Conservation (phyloP, 2,888 invertebrate species). For the Oscheius sp. region DNA sequence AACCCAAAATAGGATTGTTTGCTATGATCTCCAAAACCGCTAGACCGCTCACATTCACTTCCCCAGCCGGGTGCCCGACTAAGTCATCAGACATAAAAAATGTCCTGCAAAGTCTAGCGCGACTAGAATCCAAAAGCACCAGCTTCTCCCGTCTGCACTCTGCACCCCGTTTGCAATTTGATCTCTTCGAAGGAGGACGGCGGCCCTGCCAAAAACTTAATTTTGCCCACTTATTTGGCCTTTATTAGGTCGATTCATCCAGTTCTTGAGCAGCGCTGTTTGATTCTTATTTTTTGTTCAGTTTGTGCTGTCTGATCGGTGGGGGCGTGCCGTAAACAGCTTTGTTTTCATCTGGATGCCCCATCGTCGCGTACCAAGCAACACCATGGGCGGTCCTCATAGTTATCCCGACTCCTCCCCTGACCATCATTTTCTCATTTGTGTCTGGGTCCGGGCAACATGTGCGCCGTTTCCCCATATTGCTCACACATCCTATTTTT, state of each 20-base stretch:
- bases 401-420: constrained; percentile 26
- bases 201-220: background rate
- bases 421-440: constrained; percentile 11
- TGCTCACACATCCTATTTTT: background rate
- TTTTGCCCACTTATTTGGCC: background rate
- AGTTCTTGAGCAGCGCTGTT: background rate
- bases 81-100: background rate
- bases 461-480: background rate
- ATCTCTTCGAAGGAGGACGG: background rate
- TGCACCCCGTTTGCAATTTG: constrained; percentile 2
- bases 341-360: constrained; percentile 26
- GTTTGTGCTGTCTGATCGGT: constrained; percentile 11
- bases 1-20: background rate
- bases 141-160: background rate
- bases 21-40: background rate
- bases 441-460: no score
- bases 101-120: background rate
- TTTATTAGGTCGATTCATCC: background rate
- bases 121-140: background rate
- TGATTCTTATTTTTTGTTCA: constrained; percentile 12
- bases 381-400: constrained; percentile 31
- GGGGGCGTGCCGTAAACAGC: constrained; percentile 29
- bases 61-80: background rate
- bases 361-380: constrained; percentile 20
- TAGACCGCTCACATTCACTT: background rate